Evolutionary conservation across 2,888 invertebrate genomes (phyloP), one percentile per base, ranked within the genome.

Genomic region (Eupithecia tripunctaria): DNA sequence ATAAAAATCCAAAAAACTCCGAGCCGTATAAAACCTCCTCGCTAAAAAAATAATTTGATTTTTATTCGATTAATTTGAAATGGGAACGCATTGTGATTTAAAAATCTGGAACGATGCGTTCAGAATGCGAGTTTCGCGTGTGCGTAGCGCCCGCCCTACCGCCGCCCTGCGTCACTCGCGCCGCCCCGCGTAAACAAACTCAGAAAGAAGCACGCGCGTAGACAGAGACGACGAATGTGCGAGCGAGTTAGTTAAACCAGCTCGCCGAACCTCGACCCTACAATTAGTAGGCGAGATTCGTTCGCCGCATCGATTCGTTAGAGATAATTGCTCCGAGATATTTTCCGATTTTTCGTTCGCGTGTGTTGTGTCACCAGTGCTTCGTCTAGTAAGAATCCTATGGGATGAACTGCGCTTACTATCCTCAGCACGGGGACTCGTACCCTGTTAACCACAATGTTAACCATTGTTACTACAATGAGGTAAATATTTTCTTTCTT

Each of bases 231-330:
- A 81, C 76, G 71, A 78, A 72, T 70, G 88, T 78, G 85, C 82
- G 88, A 91, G 88, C 71, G 89, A 86, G 91, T 76, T 70, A 66
- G 77, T 64, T 67, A 74, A 86, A 81, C 74, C 77, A 82, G 80
- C 78, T 82, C 86, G 84, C 84, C 83, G 82, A 87, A 88, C 85
- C 82, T 87, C 85, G 89, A 94, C 91, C 94, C 94, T 91, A 87
- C 94, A 94, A 94, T 94, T 94, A 94, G 94, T 94, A 91, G 91
- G 88, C 92, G 90, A 94, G 93, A 93, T 94, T 92, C 94, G 91
- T 90, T 89, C 93, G 94, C 87, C 90, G 92, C 92, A 94, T 93
- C 94, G 91, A 93, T 93, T 93, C 94, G 94, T 94, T 89, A 93
- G 89, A 88, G 89, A 90, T 93, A 94, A 93, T 93, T 92, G 91